phyloP scores from a whole-genome alignment of 2,888 invertebrate species.

The Leptinotarsa tumamoca region DNA sequence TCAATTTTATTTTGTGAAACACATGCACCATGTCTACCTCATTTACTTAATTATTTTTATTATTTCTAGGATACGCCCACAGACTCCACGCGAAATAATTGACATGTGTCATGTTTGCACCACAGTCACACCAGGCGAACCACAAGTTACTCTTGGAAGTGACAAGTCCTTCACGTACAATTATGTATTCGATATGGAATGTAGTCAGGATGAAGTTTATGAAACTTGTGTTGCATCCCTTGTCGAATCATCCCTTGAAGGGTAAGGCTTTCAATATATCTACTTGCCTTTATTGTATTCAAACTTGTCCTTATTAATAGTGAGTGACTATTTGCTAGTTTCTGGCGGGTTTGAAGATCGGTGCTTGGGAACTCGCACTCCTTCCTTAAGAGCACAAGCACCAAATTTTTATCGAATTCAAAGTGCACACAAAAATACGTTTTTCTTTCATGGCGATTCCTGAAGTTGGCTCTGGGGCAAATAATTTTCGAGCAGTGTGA shows the following conservation, averaged over 20 bases:
- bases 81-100: conserved; percentile 90
- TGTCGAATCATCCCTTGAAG: conserved; percentile 92
- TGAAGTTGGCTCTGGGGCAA: no score
- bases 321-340: no score
- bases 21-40: conserved; percentile 12
- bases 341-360: no score
- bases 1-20: conserved; percentile 15
- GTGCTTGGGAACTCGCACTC: no score
- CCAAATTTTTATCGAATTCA: no score
- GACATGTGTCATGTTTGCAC: conserved; percentile 97
- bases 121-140: conserved; percentile 88
- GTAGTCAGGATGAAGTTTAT: conserved; percentile 83
- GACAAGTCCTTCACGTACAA: conserved; percentile 98
- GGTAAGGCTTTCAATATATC: conserved; percentile 67
- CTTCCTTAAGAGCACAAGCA: no score
- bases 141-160: conserved; percentile 90
- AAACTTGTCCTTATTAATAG: no score
- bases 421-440: no score
- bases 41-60: conserved; percentile 32
- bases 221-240: conserved; percentile 85
- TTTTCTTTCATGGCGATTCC: no score
- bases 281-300: no score
- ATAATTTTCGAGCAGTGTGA: no score
- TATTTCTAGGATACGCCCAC: conserved; percentile 88
- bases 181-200: conserved; percentile 88